Conservation (phyloP, 2,888 invertebrate genomes). For the Ischnura elegans region DNA sequence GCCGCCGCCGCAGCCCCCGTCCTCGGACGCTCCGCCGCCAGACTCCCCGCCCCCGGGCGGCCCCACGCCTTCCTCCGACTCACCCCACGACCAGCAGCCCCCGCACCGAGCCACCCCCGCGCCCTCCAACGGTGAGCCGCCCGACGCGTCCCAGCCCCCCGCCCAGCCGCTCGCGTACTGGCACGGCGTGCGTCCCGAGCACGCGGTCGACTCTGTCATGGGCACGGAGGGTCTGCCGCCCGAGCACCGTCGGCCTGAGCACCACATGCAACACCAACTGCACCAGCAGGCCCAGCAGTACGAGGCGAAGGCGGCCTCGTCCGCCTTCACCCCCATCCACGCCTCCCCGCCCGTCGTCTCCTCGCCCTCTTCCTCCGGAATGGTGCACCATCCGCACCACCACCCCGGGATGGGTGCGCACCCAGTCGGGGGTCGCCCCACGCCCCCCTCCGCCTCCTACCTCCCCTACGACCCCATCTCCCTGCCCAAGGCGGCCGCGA, state of each 20-base stretch:
- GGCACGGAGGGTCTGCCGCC: constrained; percentile 70
- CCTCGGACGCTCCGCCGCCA: constrained; percentile 54
- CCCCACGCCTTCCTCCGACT: constrained; percentile 37
- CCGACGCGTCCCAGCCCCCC: constrained; percentile 76
- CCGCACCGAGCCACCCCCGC: constrained; percentile 64
- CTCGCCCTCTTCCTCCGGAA: constrained; percentile 79
- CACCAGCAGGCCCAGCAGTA: constrained; percentile 68
- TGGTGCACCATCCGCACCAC: constrained; percentile 81
- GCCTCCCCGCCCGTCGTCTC: constrained; percentile 85
- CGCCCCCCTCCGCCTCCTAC: constrained; percentile 83
- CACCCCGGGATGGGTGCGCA: constrained; percentile 73
- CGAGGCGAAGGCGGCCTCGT: constrained; percentile 83
- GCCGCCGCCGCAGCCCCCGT: constrained; percentile 61
- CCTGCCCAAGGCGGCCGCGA: constrained; percentile 84
- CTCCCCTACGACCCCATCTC: constrained; percentile 94
- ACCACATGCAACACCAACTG: constrained; percentile 73
- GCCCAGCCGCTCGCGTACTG: constrained; percentile 86
- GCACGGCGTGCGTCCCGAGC: constrained; percentile 91
- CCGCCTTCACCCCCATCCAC: constrained; percentile 97
- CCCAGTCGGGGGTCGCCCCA: constrained; percentile 69
- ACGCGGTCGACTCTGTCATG: constrained; percentile 81
- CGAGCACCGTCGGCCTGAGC: constrained; percentile 71
- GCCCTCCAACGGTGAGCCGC: constrained; percentile 70
- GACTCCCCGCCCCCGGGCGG: constrained; percentile 55
- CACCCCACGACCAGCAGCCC: constrained; percentile 46